These are phyloP conservation scores for Masticophis lateralis DNA, from an alignment of 2,797 vertebrate genomes.

Conservation along the genomic window DNA sequence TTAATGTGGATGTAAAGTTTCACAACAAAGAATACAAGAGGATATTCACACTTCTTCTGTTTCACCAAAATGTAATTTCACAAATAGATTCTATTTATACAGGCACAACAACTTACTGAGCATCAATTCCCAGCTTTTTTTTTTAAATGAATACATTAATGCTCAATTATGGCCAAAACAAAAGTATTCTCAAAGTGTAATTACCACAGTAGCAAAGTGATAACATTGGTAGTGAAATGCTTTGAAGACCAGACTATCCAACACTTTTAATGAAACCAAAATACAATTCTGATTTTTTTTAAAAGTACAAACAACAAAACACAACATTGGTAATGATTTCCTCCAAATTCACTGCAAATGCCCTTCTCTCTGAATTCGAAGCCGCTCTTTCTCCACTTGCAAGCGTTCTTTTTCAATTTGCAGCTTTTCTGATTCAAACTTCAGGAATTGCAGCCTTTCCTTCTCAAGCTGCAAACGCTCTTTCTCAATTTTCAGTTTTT, in stretches of 20 bases:
- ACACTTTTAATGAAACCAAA: conserved; percentile 60
- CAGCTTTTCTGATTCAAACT: conserved; percentile 87
- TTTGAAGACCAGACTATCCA: conserved; percentile 18
- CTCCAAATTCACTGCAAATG: conserved; percentile 70
- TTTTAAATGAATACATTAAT: conserved; percentile 49
- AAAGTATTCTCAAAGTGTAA: conserved; percentile 2
- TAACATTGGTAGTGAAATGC: not conserved
- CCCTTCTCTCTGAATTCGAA: conserved; percentile 82
- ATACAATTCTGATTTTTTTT: conserved; percentile 34
- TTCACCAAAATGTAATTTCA: conserved; percentile 57
- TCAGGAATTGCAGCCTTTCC: conserved; percentile 89
- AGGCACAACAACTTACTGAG: conserved; percentile 64
- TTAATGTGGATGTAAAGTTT: conserved; percentile 43
- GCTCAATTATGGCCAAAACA: conserved; percentile 41
- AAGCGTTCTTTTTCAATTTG: conserved; percentile 91
- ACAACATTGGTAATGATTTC: conserved; percentile 20
- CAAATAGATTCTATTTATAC: conserved; percentile 52
- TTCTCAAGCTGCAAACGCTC: conserved; percentile 90
- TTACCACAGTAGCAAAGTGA: conserved; percentile 18
- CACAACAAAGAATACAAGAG: conserved; percentile 58
- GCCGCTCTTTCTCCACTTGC: conserved; percentile 90
- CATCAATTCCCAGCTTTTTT: conserved; percentile 30
- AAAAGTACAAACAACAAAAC: conserved; percentile 51
- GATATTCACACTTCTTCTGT: conserved; percentile 55
- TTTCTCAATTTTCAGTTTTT: conserved; percentile 87